Base-by-base conservation (phyloP, 2,888 invertebrate species). In the Acleris holmiana region DNA sequence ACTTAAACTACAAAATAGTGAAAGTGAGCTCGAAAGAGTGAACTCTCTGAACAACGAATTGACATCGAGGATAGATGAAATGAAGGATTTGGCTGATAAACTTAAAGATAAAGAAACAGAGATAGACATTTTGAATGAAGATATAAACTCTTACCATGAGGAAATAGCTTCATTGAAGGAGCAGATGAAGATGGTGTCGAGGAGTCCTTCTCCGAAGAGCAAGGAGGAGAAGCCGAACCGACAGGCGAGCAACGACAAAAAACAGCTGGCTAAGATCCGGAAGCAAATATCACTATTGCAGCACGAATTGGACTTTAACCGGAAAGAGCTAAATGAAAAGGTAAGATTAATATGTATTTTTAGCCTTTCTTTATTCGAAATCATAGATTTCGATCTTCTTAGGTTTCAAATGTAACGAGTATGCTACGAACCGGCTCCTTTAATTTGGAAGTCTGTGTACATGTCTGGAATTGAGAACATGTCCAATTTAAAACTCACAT, bases 131-230 rank as follows among this genome's bases (percentile, higher is more conserved):
- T 73, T 93, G 1, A 85, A 93, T 47, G 93, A 94, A 70, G 93
- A 93, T 49, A 86, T 91, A 0, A 87, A 88, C 56, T 77, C 85
- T 2, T 94, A 93, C 73, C 93, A 94, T 66, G 91, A 89, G 57
- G 93, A 94, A 69, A 88, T 93, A 61, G 86, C 86, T 7, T 78
- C 83, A 1, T 71, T 94, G 8, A 93, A 93, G 65, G 86, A 89
- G 25, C 89, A 93, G 66, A 60, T 93, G 8, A 85, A 93, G 74
- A 86, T 93, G 86, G 90, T 82, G 2, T 91, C 92, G 0, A 73
- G 91, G 1, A 93, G 93, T 61, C 94, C 95, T 17, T 95, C 95
- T 75, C 94, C 93, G 15, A 93, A 94, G 61, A 93, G 89, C 59
- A 94, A 93, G 70, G 90, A 84, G 64, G 83, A 86, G 2, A 91